Conservation (phyloP, 2,888 invertebrate genomes). For the Carcina quercana region DNA sequence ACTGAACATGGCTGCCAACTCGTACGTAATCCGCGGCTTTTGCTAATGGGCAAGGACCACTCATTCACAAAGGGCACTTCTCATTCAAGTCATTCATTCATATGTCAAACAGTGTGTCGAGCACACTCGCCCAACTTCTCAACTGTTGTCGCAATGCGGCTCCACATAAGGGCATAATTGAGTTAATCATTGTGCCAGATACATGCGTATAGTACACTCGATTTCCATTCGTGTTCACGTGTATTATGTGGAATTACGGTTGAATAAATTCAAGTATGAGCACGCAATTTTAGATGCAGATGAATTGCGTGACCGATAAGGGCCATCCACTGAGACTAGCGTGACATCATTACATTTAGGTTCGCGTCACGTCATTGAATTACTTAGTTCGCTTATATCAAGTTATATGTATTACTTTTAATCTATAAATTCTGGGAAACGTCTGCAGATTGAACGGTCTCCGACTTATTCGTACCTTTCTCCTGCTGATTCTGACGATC, state of each 20-base stretch:
- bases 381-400: too few species aligned
- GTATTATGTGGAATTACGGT: conserved; percentile 5
- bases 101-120: conserved; percentile 4
- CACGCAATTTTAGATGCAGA: conserved; percentile 5
- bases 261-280: conserved; percentile 6
- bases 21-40: conserved; percentile 8
- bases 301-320: conserved; percentile 1
- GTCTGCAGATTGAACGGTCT: too few species aligned
- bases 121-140: not conserved
- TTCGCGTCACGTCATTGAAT: too few species aligned
- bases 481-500: too few species aligned
- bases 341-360: too few species aligned
- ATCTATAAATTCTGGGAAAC: too few species aligned
- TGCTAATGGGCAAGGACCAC: conserved; percentile 7
- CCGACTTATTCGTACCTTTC: too few species aligned
- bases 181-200: conserved; percentile 24
- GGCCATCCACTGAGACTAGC: too few species aligned
- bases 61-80: conserved; percentile 6
- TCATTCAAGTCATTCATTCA: too few species aligned
- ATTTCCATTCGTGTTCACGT: conserved; percentile 7
- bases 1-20: conserved; percentile 6
- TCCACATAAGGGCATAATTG: conserved; percentile 22
- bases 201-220: conserved; percentile 14
- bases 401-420: too few species aligned
- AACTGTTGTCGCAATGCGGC: conserved; percentile 17